phyloP scores from a whole-genome alignment of 2,888 invertebrate genomes.

The Smittia aterrima region DNA sequence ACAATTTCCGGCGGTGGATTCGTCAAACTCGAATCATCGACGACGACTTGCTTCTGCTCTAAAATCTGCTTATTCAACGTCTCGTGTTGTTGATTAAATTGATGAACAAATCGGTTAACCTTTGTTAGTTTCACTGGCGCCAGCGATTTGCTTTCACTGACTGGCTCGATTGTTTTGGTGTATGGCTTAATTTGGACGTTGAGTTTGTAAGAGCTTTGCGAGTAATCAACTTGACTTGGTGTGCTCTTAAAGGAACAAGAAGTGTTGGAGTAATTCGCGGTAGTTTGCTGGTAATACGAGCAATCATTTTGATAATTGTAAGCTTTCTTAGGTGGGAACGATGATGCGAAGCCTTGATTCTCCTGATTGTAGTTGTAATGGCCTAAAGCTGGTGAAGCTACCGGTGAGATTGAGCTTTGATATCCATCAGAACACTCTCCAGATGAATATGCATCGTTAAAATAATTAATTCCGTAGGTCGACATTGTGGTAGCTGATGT shows the following conservation, averaged over 20 bases:
- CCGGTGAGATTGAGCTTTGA: conserved; percentile 26
- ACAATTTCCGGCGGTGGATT: conserved; percentile 55
- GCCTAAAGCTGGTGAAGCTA: background rate
- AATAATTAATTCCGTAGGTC: conserved; percentile 33
- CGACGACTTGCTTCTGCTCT: background rate
- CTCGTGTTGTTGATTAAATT: background rate
- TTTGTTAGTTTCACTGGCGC: background rate
- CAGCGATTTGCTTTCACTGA: background rate
- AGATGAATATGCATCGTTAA: background rate
- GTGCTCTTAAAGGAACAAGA: background rate
- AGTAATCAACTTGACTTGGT: background rate
- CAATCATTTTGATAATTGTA: background rate
- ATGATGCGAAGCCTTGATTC: background rate
- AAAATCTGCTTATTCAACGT: background rate
- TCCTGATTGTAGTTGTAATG: background rate
- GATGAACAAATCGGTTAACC: background rate
- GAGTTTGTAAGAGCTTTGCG: background rate
- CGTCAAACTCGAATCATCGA: background rate
- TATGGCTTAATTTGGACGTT: conserved; percentile 7
- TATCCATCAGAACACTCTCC: conserved; percentile 29
- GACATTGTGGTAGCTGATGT: background rate
- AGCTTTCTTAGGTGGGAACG: background rate
- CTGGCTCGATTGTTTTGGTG: background rate
- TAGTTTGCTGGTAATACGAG: conserved; percentile 1
- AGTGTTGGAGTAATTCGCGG: background rate